Percentiles rank a stretch among this genome's conserved stretches.
phyloP scores from a whole-genome alignment of 2,888 invertebrate genomes.

The Drosophila meridionalis region DNA sequence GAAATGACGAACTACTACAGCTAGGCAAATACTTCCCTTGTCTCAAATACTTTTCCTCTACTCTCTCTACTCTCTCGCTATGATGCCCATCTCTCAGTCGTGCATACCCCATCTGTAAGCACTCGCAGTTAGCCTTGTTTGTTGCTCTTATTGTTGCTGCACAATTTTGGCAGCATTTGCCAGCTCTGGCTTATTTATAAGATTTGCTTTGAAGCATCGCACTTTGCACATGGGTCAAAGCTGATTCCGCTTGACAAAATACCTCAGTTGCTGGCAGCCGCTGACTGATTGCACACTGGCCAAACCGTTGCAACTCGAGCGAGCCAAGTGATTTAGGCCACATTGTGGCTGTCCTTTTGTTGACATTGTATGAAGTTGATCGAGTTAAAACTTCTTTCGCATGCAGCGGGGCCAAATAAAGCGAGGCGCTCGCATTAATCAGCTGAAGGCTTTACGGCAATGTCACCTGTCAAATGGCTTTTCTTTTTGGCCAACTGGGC shows the following conservation, averaged over 20 bases:
- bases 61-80: background rate
- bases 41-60: too few species aligned
- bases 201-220: constrained; percentile 67
- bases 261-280: constrained; percentile 28
- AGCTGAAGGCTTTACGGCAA: constrained; percentile 8
- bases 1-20: too few species aligned
- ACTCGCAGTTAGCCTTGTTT: background rate
- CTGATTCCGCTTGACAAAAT: constrained; percentile 72
- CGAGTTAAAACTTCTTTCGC: background rate
- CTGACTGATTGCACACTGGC: constrained; percentile 65
- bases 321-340: constrained; percentile 38
- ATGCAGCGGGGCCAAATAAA: background rate
- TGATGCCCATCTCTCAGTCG: background rate
- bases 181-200: constrained; percentile 74
- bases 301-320: constrained; percentile 1
- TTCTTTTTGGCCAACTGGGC: background rate
- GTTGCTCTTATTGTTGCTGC: constrained; percentile 16
- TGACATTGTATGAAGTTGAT: constrained; percentile 6
- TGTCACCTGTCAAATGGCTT: constrained; percentile 40
- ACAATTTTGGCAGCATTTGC: constrained; percentile 53
- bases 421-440: constrained; percentile 15
- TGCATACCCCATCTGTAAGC: background rate
- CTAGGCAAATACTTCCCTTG: too few species aligned
- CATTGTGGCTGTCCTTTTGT: constrained; percentile 32
- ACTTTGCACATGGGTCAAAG: constrained; percentile 67